Evolutionary conservation across 2,888 invertebrate genomes (phyloP), one percentile per base, ranked within the genome.

Genomic region (Heliconius hortense): DNA sequence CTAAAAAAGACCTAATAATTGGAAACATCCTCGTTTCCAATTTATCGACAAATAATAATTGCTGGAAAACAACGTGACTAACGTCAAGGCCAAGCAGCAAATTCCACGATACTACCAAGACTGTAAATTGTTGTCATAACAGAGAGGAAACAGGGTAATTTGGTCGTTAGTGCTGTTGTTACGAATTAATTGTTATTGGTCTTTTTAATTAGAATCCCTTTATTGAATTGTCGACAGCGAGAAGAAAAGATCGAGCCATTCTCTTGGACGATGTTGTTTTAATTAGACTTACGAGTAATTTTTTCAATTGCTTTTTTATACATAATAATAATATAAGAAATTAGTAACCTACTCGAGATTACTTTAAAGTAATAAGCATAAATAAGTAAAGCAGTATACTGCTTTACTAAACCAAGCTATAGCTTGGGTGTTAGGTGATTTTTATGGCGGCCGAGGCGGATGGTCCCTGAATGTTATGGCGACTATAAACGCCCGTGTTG

Each of bases 381-480:
- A 80, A 76, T 66, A 79, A 80, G 78, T 79, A 79, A 63, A 77
- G 70, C 73, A 59, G 74, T 75, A 77, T n/a, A n/a, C n/a, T n/a
- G n/a, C n/a, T n/a, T n/a, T n/a, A n/a, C n/a, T n/a, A n/a, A n/a
- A n/a, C n/a, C n/a, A n/a, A n/a, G n/a, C n/a, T n/a, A n/a, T 67
- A 74, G 71, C 64, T 35, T 63, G 68, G 70, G 76, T 84, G 84
- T 87, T 85, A 87, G 87, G 87, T 88, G 89, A 89, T 91, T 92
- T 90, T 92, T 92, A 92, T 88, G 88, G 87, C 85, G 86, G 86
- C 82, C 86, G 81, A 88, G 83, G 83, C 85, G 85, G 87, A 88
- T 86, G 89, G 87, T 88, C 88, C 85, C 87, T 89, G 89, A 84
- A 88, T 86, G 90, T 92, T 93, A 94, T 90, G 85, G 88, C 88